These are phyloP conservation scores for Adrianichthys oophorus DNA, from an alignment of 2,797 vertebrate genomes.

Conservation along the genomic window DNA sequence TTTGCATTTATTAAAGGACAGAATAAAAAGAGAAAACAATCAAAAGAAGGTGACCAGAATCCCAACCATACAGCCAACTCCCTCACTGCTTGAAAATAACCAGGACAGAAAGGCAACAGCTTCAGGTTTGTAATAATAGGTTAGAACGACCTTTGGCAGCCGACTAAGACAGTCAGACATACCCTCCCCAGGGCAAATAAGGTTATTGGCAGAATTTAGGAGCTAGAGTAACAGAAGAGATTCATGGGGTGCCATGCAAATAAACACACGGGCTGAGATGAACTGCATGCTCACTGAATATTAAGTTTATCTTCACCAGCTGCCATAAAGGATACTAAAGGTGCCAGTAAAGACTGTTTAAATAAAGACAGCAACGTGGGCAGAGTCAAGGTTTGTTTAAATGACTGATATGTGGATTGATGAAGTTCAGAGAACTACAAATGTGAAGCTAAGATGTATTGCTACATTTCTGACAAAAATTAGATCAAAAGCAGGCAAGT, in stretches of 20 bases:
- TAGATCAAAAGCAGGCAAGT: slow-evolving; percentile 28
- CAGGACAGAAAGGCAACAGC: slow-evolving; percentile 48
- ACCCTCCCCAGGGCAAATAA: slow-evolving; percentile 40
- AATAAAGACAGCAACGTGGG: slow-evolving; percentile 5
- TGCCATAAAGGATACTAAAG: slow-evolving; percentile 49
- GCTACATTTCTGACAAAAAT: slow-evolving; percentile 27
- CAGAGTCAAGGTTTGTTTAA: no score
- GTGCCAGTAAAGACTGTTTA: slow-evolving; percentile 25
- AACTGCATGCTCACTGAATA: slow-evolving; percentile 12
- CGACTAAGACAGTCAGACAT: slow-evolving; percentile 24
- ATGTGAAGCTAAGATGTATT: slow-evolving; percentile 10
- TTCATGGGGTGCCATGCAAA: slow-evolving; percentile 40
- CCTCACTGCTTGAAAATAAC: slow-evolving; percentile 54
- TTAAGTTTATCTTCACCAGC: slow-evolving; percentile 59
- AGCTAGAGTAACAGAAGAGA: slow-evolving; percentile 44
- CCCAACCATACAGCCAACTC: slow-evolving; percentile 28
- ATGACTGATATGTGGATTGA: neutral
- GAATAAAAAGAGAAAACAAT: slow-evolving; percentile 9
- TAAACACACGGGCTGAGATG: slow-evolving; percentile 16
- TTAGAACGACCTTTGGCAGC: slow-evolving; percentile 55
- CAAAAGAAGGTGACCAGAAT: slow-evolving; percentile 46
- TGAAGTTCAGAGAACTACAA: slow-evolving; percentile 9
- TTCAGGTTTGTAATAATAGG: slow-evolving; percentile 46
- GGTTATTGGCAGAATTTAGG: slow-evolving; percentile 65
- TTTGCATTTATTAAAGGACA: slow-evolving; percentile 31